A percentile compares a stretch with the other conserved stretches of the same genome.
These are phyloP conservation scores for Scaptomyza montana DNA, from an alignment of 1,140 invertebrate genomes.

Conservation along the genomic window DNA sequence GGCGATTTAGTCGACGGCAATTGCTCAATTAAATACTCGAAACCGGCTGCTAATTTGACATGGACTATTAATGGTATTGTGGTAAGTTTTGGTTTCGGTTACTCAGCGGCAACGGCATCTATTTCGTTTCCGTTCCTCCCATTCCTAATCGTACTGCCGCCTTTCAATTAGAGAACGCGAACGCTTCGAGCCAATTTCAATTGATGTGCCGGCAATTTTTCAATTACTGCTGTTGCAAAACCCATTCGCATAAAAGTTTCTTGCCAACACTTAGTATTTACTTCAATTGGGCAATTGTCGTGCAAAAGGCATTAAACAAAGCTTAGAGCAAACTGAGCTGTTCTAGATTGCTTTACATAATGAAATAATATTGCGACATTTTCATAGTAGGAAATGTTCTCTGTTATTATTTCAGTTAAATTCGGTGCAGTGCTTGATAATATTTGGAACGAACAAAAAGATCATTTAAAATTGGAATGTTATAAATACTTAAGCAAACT, in stretches of 20 bases:
- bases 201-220: slow-evolving; percentile 70
- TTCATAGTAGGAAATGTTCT: background rate
- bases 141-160: background rate
- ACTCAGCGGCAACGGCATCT: slow-evolving; percentile 16
- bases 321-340: background rate
- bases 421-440: too few relatives aligned
- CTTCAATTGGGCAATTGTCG: slow-evolving; percentile 13
- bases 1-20: slow-evolving; percentile 90
- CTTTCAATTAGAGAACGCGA: slow-evolving; percentile 52
- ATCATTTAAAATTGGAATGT: too few relatives aligned
- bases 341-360: background rate
- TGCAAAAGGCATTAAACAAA: background rate
- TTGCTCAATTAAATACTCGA: slow-evolving; percentile 90
- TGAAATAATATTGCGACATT: background rate
- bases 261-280: slow-evolving; percentile 12
- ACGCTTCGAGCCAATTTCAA: slow-evolving; percentile 53
- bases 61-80: slow-evolving; percentile 92
- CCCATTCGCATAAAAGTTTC: slow-evolving; percentile 19
- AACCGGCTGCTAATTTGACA: slow-evolving; percentile 92
- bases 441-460: too few relatives aligned
- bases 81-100: slow-evolving; percentile 85
- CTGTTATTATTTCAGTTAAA: background rate
- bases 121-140: background rate
- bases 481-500: too few relatives aligned
- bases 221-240: slow-evolving; percentile 52